These are phyloP conservation scores for Anomalospiza imberbis DNA, from an alignment of 2,797 vertebrate genomes.

Conservation along the genomic window DNA sequence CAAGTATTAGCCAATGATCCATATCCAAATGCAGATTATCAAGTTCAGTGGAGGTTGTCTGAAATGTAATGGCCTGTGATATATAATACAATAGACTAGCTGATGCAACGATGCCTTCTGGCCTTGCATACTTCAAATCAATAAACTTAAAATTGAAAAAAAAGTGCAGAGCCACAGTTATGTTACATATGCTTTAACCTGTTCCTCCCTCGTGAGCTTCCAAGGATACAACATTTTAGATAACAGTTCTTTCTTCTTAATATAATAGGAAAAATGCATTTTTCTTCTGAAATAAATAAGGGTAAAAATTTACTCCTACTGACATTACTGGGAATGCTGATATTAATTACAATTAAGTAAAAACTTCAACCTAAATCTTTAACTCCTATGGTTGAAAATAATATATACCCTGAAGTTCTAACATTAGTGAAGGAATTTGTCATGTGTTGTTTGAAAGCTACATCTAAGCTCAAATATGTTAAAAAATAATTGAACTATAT, in stretches of 20 bases:
- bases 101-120: background rate
- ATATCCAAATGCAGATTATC: background rate
- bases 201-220: background rate
- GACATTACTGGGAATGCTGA: background rate
- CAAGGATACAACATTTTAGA: background rate
- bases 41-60: background rate
- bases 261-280: background rate
- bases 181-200: background rate
- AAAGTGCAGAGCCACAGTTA: background rate
- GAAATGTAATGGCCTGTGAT: background rate
- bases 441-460: background rate
- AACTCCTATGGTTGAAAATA: background rate
- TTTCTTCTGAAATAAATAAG: background rate
- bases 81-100: background rate
- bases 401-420: background rate
- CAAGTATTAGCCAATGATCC: background rate
- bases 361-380: background rate
- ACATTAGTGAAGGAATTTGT: background rate
- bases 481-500: rapidly evolving
- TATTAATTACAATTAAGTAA: background rate
- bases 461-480: background rate
- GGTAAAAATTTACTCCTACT: background rate
- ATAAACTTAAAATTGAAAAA: background rate
- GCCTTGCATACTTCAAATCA: background rate
- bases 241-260: background rate